Base-by-base conservation (phyloP, 2,797 vertebrate genomes). In the Sebastes baramenuke region DNA sequence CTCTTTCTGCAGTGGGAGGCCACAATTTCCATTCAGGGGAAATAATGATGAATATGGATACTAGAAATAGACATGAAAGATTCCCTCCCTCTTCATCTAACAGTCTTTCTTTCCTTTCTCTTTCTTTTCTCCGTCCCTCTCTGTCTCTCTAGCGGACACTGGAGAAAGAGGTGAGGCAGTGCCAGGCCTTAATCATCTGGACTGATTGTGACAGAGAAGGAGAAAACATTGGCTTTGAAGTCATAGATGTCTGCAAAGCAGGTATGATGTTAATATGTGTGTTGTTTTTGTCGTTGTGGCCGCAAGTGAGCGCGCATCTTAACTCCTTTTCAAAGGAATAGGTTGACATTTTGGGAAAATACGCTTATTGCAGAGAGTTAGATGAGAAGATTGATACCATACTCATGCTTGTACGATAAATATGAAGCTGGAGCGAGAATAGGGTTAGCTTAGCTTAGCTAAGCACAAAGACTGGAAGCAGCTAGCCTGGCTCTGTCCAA, bases 131-230 rank as follows among this genome's bases (percentile, higher is more conserved):
- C 13, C 1, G 0, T 34, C 10, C 20, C 24, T 55, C 9, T 58
- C 29, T 70, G 18, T 61, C 30, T 68, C 82, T 87, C 75, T 81
- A 99, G 99, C 96, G 95, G 82, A 99, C 98, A 2, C 93, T 99
- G 18, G 98, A 99, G 89, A 96, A 94, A 88, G 99, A 99, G 88
- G 95, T 82, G 22, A 95, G 79, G 65, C 97, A 96, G 71, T 99
- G 98, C 88, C 98, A 99, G 82, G 98, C 96, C 29, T 93, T 99
- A 81, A 84, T 99, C 79, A 97, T 99, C 92, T 99, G 99, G 99
- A 99, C 98, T 0, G 99, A 99, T 88, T 99, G 99, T 67, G 99
- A 99, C 77, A 89, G 99, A 76, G 99, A 99, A 84, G 99, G 99
- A 83, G 99, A 99, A 92, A 99, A 99, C 92, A 99, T 99, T 0